Evolutionary conservation across 2,797 vertebrate species (phyloP).

Genomic region (Pangasius sanitwongsei): DNA sequence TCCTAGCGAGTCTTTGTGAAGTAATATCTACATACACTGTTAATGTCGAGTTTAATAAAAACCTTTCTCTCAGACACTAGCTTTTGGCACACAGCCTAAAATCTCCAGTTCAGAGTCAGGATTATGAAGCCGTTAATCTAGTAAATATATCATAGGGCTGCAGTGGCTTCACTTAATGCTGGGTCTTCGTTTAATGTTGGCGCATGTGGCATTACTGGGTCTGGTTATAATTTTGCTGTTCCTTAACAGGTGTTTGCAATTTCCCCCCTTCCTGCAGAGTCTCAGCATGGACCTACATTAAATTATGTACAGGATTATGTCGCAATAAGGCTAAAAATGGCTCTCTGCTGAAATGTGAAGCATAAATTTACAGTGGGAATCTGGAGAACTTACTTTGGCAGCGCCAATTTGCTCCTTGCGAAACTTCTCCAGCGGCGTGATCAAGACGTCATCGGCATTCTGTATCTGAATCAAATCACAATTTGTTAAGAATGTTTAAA

Average conservation of each 20-base stretch:
- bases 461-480: conserved; percentile 82
- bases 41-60: background rate
- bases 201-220: conserved; percentile 53
- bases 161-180: background rate
- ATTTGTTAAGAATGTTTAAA: conserved; percentile 36
- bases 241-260: conserved; percentile 58
- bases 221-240: conserved; percentile 54
- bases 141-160: conserved; percentile 10
- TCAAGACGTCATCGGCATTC: conserved; percentile 95
- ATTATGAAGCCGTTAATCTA: conserved; percentile 10
- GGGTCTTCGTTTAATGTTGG: conserved; percentile 27
- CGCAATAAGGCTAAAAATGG: conserved; percentile 30
- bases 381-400: conserved; percentile 87
- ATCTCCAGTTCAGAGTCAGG: background rate
- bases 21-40: background rate
- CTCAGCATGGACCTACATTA: conserved; percentile 38
- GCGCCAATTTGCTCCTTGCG: conserved; percentile 98
- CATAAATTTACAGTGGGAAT: conserved; percentile 35
- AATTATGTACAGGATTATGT: conserved; percentile 45
- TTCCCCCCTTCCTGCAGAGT: conserved; percentile 46
- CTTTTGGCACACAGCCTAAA: background rate
- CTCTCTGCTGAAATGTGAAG: conserved; percentile 42
- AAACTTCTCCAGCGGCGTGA: conserved; percentile 95
- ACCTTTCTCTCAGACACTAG: conserved; percentile 1
- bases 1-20: background rate